These are phyloP conservation scores for Pangasius macronema DNA, from an alignment of 2,797 vertebrate genomes.

Conservation along the genomic window DNA sequence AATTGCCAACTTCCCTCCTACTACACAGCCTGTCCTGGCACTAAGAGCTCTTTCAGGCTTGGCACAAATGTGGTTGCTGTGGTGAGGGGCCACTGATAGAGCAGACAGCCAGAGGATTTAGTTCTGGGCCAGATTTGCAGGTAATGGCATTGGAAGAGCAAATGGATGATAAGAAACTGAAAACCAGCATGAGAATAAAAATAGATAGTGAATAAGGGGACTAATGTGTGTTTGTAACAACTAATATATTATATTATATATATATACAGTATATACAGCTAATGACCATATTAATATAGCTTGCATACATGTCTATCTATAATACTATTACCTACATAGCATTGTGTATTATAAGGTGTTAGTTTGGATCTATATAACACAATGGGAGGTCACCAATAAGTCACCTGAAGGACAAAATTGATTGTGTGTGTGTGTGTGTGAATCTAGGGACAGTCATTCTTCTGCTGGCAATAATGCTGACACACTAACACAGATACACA, in stretches of 20 bases:
- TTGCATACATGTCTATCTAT: background rate
- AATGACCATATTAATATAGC: background rate
- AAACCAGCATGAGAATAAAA: slow-evolving; percentile 7
- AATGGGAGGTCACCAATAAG: background rate
- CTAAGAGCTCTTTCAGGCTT: slow-evolving; percentile 47
- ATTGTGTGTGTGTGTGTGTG: background rate
- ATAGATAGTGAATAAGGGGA: background rate
- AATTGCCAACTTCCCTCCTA: slow-evolving; percentile 50
- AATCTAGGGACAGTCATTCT: slow-evolving; percentile 7
- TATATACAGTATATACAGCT: background rate
- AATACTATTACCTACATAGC: background rate
- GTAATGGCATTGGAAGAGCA: slow-evolving; percentile 46
- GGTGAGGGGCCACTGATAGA: slow-evolving; percentile 49
- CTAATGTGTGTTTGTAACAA: background rate
- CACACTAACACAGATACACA: slow-evolving; percentile 31
- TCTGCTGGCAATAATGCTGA: slow-evolving; percentile 39
- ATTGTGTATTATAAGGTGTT: background rate
- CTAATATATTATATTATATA: too few relatives aligned
- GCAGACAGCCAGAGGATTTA: slow-evolving; percentile 37
- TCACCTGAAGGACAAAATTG: slow-evolving; percentile 4
- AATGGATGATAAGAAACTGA: slow-evolving; percentile 45
- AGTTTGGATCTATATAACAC: background rate
- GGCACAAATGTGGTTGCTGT: slow-evolving; percentile 53
- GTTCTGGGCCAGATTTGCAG: slow-evolving; percentile 50
- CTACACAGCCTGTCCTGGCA: slow-evolving; percentile 45